These are phyloP conservation scores for Drosophila macrospina DNA, from an alignment of 2,888 invertebrate genomes.

Conservation along the genomic window DNA sequence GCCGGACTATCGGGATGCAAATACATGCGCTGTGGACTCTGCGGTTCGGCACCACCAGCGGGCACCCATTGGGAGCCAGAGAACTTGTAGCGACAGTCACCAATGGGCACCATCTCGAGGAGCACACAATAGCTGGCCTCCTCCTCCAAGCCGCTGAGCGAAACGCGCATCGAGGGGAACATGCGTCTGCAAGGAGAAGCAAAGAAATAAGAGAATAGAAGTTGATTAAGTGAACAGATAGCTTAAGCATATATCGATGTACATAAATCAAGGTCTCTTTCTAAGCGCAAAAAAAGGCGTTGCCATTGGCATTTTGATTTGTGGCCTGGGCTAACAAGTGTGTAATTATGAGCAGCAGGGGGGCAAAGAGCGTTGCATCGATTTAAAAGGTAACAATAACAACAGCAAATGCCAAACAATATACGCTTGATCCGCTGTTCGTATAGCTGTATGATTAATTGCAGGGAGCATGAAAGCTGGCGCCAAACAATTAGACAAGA, in stretches of 20 bases:
- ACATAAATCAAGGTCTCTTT: constrained; percentile 70
- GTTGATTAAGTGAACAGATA: constrained; percentile 62
- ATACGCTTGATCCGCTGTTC: constrained; percentile 16
- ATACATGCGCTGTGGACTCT: constrained; percentile 91
- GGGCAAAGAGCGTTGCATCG: constrained; percentile 45
- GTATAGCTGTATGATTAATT: constrained; percentile 66
- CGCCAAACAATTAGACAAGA: constrained; percentile 77
- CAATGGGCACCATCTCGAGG: constrained; percentile 91
- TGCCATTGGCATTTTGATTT: constrained; percentile 76
- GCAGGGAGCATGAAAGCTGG: constrained; percentile 53
- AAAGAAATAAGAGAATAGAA: constrained; percentile 43
- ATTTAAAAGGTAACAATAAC: constrained; percentile 78
- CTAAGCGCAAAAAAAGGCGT: constrained; percentile 68
- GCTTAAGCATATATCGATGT: constrained; percentile 7
- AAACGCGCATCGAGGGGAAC: constrained; percentile 94
- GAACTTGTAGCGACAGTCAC: constrained; percentile 93
- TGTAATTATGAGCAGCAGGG: constrained; percentile 75
- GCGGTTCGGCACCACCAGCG: constrained; percentile 94
- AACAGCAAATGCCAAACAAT: constrained; percentile 45
- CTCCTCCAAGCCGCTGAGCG: constrained; percentile 91
- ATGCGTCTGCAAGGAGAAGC: constrained; percentile 89
- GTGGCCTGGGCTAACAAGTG: constrained; percentile 82
- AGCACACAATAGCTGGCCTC: constrained; percentile 93
- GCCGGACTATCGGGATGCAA: constrained; percentile 95
- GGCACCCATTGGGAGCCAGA: constrained; percentile 94